Conservation (phyloP, 1,140 invertebrate species). For the Caligus rogercresseyi region DNA sequence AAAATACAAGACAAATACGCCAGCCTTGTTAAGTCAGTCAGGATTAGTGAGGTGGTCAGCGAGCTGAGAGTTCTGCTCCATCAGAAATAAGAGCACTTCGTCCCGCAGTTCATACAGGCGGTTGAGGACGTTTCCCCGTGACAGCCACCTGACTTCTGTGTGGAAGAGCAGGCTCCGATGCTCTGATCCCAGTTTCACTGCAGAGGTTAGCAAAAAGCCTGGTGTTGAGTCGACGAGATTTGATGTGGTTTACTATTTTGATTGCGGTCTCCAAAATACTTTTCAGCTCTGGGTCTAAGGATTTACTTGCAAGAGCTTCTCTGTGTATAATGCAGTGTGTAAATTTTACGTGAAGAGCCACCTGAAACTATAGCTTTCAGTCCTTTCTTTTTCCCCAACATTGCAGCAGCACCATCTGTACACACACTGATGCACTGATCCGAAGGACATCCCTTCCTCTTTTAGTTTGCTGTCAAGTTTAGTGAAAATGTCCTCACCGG, state of each 20-base stretch:
- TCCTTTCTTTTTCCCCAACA: slow-evolving; percentile 24
- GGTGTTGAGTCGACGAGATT: slow-evolving; percentile 21
- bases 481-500: slow-evolving; percentile 21
- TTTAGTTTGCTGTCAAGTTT: slow-evolving; percentile 13
- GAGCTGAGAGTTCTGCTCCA: slow-evolving; percentile 17
- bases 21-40: neutral
- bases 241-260: neutral
- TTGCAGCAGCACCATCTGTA: slow-evolving; percentile 26
- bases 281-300: slow-evolving; percentile 22
- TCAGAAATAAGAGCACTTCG: slow-evolving; percentile 23
- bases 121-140: slow-evolving; percentile 23
- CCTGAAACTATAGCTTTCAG: slow-evolving; percentile 23
- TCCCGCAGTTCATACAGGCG: slow-evolving; percentile 24
- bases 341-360: slow-evolving; percentile 21
- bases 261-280: slow-evolving; percentile 20
- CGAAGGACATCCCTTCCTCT: slow-evolving; percentile 20
- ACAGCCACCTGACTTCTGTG: slow-evolving; percentile 25
- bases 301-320: slow-evolving; percentile 24
- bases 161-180: slow-evolving; percentile 24
- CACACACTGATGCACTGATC: slow-evolving; percentile 24
- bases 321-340: slow-evolving; percentile 26
- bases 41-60: slow-evolving; percentile 12
- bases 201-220: slow-evolving; percentile 23
- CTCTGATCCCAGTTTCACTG: slow-evolving; percentile 22
- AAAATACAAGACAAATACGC: slow-evolving; percentile 6